Evolutionary conservation across 2,113 vertebrate genomes (phyloP).

Genomic region (Cryptoleucopteryx plumbea): DNA sequence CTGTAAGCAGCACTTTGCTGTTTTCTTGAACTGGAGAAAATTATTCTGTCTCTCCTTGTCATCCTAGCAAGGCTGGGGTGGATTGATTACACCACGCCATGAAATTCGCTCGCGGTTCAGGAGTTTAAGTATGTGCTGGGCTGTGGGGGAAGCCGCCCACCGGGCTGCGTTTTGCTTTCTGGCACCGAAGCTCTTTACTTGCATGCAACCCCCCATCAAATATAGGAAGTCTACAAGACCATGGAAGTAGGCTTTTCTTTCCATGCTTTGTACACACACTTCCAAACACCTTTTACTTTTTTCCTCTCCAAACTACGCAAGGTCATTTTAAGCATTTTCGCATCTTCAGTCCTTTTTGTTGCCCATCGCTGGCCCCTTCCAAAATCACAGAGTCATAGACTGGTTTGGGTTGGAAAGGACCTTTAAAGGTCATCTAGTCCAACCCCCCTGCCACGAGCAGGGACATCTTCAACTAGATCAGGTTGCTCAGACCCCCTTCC

Average conservation of each 20-base stretch:
- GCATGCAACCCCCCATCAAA: fast-evolving
- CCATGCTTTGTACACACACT: fast-evolving
- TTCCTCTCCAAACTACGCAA: neutral
- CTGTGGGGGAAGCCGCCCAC: neutral
- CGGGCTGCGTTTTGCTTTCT: neutral
- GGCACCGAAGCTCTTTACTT: neutral
- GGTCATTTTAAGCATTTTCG: neutral
- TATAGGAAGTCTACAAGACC: neutral
- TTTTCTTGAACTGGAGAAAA: neutral
- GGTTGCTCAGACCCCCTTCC: neutral
- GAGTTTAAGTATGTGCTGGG: neutral
- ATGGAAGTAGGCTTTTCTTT: neutral
- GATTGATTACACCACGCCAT: neutral
- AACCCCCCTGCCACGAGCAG: neutral
- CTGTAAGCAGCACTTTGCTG: neutral
- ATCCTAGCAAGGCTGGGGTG: neutral
- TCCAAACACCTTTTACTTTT: neutral
- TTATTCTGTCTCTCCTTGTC: neutral
- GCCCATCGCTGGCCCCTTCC: neutral
- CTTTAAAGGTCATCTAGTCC: neutral
- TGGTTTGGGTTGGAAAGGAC: neutral
- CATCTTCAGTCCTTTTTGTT: neutral
- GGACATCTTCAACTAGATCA: fast-evolving
- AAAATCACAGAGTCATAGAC: neutral
- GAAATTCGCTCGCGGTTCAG: neutral